Percentiles rank a stretch among this genome's conserved stretches.
phyloP scores from a whole-genome alignment of 2,113 vertebrate species.

The Nerophis lumbriciformis region DNA sequence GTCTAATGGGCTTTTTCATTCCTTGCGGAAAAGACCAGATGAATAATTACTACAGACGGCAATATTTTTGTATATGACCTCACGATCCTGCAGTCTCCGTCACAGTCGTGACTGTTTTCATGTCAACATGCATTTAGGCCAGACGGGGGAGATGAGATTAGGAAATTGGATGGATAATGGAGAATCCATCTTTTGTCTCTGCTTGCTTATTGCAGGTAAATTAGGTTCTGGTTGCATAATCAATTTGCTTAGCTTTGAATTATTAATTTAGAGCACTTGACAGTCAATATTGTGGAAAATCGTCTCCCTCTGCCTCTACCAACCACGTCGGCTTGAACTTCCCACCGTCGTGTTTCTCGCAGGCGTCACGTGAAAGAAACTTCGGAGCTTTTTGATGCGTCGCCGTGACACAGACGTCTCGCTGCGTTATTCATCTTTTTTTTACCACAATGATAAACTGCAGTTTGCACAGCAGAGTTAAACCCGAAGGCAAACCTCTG shows the following conservation, averaged over 20 bases:
- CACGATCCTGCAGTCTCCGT: neutral
- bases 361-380: neutral
- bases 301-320: neutral
- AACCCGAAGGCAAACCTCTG: conserved; percentile 18
- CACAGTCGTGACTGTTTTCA: neutral
- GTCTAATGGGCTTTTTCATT: neutral
- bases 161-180: conserved; percentile 9
- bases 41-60: neutral
- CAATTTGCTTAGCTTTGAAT: conserved; percentile 17
- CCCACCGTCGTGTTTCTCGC: neutral
- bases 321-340: neutral
- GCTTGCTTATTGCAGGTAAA: conserved; percentile 36
- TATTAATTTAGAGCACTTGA: conserved; percentile 11
- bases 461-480: conserved; percentile 6
- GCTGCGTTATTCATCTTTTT: conserved; percentile 22
- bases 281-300: conserved; percentile 33
- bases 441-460: conserved; percentile 28
- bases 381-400: conserved; percentile 18
- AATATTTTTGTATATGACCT: conserved; percentile 4
- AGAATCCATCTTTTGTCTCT: conserved; percentile 9
- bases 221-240: conserved; percentile 33
- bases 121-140: conserved; percentile 8
- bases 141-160: neutral
- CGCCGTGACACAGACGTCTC: conserved; percentile 1
- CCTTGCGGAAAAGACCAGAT: neutral